Base-by-base conservation (phyloP, 2,113 vertebrate genomes). In the Ctenodactylus gundi region DNA sequence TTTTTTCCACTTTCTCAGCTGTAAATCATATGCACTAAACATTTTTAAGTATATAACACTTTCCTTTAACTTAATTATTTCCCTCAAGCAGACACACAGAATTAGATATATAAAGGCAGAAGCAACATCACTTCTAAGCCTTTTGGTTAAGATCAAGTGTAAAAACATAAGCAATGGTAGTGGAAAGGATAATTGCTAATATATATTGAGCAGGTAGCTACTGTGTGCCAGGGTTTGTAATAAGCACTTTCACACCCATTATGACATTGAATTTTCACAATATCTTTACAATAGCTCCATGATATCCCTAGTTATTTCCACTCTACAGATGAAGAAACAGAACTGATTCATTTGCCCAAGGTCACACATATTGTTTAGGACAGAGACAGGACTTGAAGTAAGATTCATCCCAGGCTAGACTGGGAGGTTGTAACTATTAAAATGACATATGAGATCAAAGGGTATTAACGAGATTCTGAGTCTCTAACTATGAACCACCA, bases 1-100 rank as follows among this genome's bases (percentile, higher is more conserved):
- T 85, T 29, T 36, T 64, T 89, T 91, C 46, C 64, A 77, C 36
- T 68, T 67, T 78, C 44, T 86, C 17, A 57, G 36, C 62, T 75
- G 6, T 29, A 80, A 58, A 58, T 13, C 85, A 5, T 34, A 67
- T 57, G 41, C 6, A 49, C 57, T 86, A 85, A 75, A 39, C n/a
- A 62, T 62, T 34, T 81, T 85, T 62, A 36, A 15, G 0, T 3
- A 12, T 51, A 12, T 36, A 77, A 73, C 11, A 64, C 65, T 84
- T 91, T 80, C 77, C 46, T 93, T 80, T 92, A 67, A 72, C 70
- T 84, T 84, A 31, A 55, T 90, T 70, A 76, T 90, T 65, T 64
- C 36, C 25, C 49, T 73, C 10, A 72, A 36, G 73, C 15, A 76
- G 53, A 90, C 25, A 91, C 20, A n/a, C 20, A 64, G 76, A 36